Evolutionary conservation across 2,113 vertebrate species (phyloP).

Genomic region (Alethe castanea): DNA sequence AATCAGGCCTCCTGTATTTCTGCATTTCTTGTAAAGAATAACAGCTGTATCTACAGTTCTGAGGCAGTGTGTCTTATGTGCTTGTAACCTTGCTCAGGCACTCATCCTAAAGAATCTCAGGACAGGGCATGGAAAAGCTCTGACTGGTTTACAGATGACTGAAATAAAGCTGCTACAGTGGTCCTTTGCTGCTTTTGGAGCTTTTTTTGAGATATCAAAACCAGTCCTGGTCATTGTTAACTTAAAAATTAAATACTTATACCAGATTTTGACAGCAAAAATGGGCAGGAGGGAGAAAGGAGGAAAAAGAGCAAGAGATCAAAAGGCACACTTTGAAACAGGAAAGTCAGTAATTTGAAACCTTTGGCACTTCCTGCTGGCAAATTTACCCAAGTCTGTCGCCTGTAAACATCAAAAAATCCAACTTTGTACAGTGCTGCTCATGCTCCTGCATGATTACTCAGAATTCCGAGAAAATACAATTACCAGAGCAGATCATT

Average conservation of each 20-base stretch:
- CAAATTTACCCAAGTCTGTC: not conserved
- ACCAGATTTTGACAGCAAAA: not conserved
- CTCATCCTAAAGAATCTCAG: not conserved
- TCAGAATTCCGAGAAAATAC: not conserved
- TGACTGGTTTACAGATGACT: not conserved
- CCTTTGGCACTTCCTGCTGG: not conserved
- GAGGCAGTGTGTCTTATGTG: not conserved
- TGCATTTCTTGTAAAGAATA: not conserved
- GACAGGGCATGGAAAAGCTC: not conserved
- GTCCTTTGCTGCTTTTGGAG: not conserved
- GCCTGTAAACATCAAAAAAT: not conserved
- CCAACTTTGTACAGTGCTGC: not conserved
- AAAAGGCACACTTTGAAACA: not conserved
- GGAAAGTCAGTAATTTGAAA: not conserved
- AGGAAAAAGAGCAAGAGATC: not conserved
- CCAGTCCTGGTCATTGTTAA: not conserved
- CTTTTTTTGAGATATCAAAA: not conserved
- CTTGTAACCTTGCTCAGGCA: not conserved
- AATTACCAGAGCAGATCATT: not conserved
- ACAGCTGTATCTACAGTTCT: not conserved
- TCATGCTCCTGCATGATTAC: not conserved
- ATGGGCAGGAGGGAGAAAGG: accelerated
- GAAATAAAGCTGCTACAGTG: not conserved
- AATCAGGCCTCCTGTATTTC: not conserved
- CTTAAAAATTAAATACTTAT: not conserved